phyloP scores from a whole-genome alignment of 2,888 invertebrate species.

The Cartodere bifasciata region DNA sequence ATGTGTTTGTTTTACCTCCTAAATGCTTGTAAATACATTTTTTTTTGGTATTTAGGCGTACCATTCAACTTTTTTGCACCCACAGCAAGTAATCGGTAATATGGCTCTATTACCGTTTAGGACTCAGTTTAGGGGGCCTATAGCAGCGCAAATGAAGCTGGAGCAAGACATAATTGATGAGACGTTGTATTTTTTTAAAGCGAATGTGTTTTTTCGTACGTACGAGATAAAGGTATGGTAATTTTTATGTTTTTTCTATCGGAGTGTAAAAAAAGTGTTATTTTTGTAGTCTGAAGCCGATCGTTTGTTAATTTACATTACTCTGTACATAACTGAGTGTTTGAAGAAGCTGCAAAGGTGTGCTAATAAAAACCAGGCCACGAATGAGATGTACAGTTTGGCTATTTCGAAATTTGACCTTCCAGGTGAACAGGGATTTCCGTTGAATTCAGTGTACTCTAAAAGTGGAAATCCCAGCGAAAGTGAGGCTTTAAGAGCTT shows the following conservation, averaged over 20 bases:
- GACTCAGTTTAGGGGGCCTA: constrained; percentile 88
- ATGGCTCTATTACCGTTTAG: constrained; percentile 84
- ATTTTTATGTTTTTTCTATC: not conserved
- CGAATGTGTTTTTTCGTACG: constrained; percentile 97
- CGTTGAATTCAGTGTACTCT: constrained; percentile 88
- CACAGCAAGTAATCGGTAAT: constrained; percentile 71
- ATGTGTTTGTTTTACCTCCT: too few species aligned
- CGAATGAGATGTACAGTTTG: constrained; percentile 92
- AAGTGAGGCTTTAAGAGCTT: constrained; percentile 82
- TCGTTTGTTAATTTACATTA: constrained; percentile 92
- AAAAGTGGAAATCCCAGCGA: constrained; percentile 69
- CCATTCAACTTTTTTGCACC: constrained; percentile 78
- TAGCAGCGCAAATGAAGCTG: constrained; percentile 57
- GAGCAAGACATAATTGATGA: constrained; percentile 89
- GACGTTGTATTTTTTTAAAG: constrained; percentile 93
- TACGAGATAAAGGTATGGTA: constrained; percentile 87
- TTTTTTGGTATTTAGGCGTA: constrained; percentile 90
- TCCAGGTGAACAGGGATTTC: constrained; percentile 91
- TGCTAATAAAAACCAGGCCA: constrained; percentile 75
- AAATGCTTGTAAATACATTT: too few species aligned
- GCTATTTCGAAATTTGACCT: constrained; percentile 92
- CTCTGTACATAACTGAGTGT: constrained; percentile 95
- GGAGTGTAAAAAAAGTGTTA: constrained; percentile 1
- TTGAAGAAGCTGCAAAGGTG: constrained; percentile 89
- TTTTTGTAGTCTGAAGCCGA: constrained; percentile 82